These are phyloP conservation scores for Gnatocerus cornutus DNA, from an alignment of 2,888 invertebrate species.

Conservation along the genomic window DNA sequence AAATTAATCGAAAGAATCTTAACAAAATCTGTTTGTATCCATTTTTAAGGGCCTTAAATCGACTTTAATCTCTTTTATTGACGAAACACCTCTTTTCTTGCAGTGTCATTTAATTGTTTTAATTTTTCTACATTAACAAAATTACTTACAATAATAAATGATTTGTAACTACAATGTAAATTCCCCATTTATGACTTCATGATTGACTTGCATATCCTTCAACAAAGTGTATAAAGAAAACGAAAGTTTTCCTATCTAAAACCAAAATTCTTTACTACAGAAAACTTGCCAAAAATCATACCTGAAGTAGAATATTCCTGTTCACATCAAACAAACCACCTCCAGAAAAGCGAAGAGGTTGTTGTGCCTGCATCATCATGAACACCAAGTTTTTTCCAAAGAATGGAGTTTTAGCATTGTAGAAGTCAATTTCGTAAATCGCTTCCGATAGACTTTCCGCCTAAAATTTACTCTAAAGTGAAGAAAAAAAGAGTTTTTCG, in stretches of 20 bases:
- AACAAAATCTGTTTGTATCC: too few species aligned
- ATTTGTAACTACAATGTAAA: too few species aligned
- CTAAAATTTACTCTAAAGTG: neutral
- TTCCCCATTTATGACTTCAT: too few species aligned
- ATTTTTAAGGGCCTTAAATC: too few species aligned
- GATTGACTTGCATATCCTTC: too few species aligned
- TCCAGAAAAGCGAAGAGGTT: conserved; percentile 1
- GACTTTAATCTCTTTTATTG: too few species aligned
- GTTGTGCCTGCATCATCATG: conserved; percentile 13
- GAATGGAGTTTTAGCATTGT: neutral
- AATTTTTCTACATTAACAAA: too few species aligned
- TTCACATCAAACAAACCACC: conserved; percentile 12
- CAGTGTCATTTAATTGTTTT: too few species aligned
- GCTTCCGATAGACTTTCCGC: conserved; percentile 1
- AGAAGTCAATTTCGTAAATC: conserved; percentile 9
- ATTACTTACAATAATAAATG: too few species aligned
- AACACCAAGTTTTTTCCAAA: conserved; percentile 4
- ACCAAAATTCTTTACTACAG: neutral
- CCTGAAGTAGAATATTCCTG: neutral
- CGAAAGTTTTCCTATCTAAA: neutral
- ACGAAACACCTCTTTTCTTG: too few species aligned
- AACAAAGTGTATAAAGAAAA: neutral
- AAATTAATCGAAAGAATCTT: too few species aligned
- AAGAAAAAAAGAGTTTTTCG: neutral
- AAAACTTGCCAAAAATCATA: neutral